These are phyloP conservation scores for Aphaenogaster ashmeadi DNA, from an alignment of 1,140 invertebrate genomes.

Conservation along the genomic window DNA sequence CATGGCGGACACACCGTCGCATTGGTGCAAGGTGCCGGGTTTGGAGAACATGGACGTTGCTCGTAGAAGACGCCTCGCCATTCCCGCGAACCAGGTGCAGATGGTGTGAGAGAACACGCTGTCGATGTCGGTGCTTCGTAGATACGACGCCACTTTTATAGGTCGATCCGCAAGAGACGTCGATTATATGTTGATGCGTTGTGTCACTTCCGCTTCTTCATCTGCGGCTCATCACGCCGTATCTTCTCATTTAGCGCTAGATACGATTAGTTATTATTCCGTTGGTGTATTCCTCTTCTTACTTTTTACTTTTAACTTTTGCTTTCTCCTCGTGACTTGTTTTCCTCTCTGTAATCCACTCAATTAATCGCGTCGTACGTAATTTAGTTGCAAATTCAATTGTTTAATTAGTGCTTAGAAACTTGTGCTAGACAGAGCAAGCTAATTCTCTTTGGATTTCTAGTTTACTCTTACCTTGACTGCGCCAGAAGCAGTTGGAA, in stretches of 20 bases:
- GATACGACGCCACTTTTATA: background rate
- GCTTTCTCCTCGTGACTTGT: background rate
- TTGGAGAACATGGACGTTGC: conserved; percentile 87
- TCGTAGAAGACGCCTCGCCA: conserved; percentile 89
- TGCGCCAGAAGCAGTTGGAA: background rate
- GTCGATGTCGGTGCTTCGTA: background rate
- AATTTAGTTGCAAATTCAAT: conserved; percentile 18
- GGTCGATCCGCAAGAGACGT: background rate
- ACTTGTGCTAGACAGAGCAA: background rate
- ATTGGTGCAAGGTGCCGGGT: conserved; percentile 93
- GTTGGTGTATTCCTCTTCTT: background rate
- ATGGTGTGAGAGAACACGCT: conserved; percentile 11
- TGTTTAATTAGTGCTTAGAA: background rate
- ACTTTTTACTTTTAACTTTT: background rate
- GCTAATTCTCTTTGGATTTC: background rate
- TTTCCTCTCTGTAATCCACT: background rate
- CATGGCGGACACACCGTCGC: conserved; percentile 93
- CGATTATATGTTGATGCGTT: background rate
- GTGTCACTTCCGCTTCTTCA: background rate
- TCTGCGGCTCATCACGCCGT: background rate
- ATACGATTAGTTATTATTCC: background rate
- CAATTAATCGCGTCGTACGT: background rate
- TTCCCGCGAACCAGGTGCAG: conserved; percentile 87
- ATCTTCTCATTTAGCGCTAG: background rate
- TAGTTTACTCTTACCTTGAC: background rate